Evolutionary conservation across 2,113 vertebrate genomes (phyloP).

Genomic region (Nyctibius bracteatus): DNA sequence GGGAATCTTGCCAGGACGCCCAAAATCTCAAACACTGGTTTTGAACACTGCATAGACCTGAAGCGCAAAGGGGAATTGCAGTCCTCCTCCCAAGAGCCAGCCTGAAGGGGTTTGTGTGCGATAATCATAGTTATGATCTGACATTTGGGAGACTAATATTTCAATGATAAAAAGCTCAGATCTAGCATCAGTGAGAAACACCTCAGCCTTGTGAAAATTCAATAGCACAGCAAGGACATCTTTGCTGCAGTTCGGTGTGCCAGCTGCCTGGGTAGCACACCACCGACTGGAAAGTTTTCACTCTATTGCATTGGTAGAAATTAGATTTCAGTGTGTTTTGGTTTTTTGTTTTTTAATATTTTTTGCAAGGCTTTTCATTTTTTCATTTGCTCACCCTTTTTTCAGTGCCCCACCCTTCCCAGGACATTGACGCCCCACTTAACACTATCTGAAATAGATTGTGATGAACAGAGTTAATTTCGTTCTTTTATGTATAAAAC

Average conservation of each 20-base stretch:
- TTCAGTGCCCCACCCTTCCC: background rate
- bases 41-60: background rate
- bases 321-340: background rate
- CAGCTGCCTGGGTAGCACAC: background rate
- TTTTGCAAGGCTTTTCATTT: background rate
- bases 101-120: background rate
- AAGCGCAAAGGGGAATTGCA: background rate
- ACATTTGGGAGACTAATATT: background rate
- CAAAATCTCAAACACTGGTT: background rate
- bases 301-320: background rate
- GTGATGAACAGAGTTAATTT: background rate
- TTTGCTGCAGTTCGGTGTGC: background rate
- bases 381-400: background rate
- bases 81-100: background rate
- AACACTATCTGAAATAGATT: background rate
- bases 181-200: background rate
- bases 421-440: background rate
- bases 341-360: background rate
- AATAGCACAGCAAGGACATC: background rate
- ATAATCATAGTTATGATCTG: background rate
- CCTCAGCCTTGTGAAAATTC: background rate
- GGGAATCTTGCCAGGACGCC: background rate
- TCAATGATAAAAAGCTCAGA: background rate
- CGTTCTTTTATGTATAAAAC: background rate
- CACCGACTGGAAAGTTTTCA: background rate